Evolutionary conservation across 2,888 invertebrate species (phyloP).

Genomic region (Trissolcus japonicus): DNA sequence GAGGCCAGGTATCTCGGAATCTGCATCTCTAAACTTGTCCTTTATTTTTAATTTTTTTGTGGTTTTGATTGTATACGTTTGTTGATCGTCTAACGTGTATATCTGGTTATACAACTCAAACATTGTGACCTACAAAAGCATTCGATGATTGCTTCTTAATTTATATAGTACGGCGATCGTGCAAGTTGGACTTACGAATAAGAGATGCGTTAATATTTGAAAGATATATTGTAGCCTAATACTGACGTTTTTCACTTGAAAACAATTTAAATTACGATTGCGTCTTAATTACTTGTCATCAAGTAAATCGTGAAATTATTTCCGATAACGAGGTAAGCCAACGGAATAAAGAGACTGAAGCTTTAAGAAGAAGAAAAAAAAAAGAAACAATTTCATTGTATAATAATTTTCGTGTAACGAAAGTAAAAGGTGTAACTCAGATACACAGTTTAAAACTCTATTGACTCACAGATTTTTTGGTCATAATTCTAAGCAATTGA

Average conservation of each 20-base stretch:
- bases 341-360: slow-evolving; percentile 8
- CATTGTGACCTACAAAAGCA: slow-evolving; percentile 4
- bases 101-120: slow-evolving; percentile 27
- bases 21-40: slow-evolving; percentile 12
- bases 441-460: slow-evolving; percentile 3
- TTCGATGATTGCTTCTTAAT: not conserved
- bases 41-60: slow-evolving; percentile 4
- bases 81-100: slow-evolving; percentile 29
- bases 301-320: slow-evolving; percentile 16
- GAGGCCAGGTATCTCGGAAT: slow-evolving; percentile 38
- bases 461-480: not conserved
- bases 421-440: slow-evolving; percentile 2
- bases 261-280: slow-evolving; percentile 18
- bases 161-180: not conserved
- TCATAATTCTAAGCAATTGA: not conserved
- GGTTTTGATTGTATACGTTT: slow-evolving; percentile 3
- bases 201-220: not conserved
- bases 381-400: not conserved
- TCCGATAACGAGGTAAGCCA: not conserved
- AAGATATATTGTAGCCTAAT: not conserved
- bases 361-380: not conserved
- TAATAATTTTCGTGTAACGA: slow-evolving; percentile 12
- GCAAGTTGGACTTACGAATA: not conserved
- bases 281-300: slow-evolving; percentile 11
- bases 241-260: slow-evolving; percentile 36